Base-by-base conservation (phyloP, 2,113 vertebrate species). In the Mobula hypostoma region DNA sequence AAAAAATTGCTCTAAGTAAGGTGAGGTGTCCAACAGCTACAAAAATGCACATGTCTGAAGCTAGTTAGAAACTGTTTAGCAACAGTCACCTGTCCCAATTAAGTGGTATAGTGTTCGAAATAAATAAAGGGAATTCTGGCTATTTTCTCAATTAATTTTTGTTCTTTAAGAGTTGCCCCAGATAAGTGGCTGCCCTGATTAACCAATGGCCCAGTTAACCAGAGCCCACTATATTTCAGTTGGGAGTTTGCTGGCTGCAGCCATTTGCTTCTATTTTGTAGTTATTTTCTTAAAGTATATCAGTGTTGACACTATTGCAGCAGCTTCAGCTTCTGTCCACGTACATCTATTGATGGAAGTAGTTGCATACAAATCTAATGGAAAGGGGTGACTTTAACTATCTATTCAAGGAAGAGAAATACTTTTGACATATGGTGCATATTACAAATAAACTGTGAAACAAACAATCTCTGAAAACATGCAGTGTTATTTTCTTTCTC, bases 381-480 rank as follows among this genome's bases (percentile, higher is more conserved):
- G 63, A 14, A 15, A 27, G 27, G 61, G 5, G 66, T 61, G 21
- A n/a, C 29, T 88, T 63, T 88, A 66, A 90, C 7, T 32, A 56
- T 85, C 58, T 66, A 90, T 66, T 90, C 29, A 66, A 17, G n/a
- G 15, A 66, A 90, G 61, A 12, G 66, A 63, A 12, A 68, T 90
- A 19, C 32, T 90, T 66, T 90, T 90, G 61, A 6, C n/a, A 87
- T 66, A 66, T 90, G 85, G 61, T 90, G 85, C 66, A 90, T 68
- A 14, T 90, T 90, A 61, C 29, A 90, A n/a, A 32, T 90, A 32
- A 19, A 15, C n/a, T 90, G 5, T 66, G 63, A 27, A 32, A 11
- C 58, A 90, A n/a, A 63, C 29, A 12, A 90, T 19, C n/a, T 7
- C 85, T 90, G 85, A 66, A 90, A 68, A 15, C 1, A 19, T 90